These are phyloP conservation scores for Orthochromis malagaraziensis DNA, from an alignment of 2,113 vertebrate species.

Conservation along the genomic window DNA sequence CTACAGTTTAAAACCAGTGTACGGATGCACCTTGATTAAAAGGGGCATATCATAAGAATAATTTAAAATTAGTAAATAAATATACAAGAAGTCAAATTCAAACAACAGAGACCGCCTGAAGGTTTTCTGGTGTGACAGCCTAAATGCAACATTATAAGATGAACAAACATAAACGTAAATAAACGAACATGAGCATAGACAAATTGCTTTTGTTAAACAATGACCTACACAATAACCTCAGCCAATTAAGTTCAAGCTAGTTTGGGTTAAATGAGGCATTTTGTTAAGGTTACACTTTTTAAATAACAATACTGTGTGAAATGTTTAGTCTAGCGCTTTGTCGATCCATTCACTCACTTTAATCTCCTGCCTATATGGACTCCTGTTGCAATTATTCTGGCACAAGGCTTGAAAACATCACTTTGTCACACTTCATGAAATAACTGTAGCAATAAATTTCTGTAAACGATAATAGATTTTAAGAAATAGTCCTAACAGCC, in stretches of 20 bases:
- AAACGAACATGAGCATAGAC: background rate
- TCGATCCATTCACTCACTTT: background rate
- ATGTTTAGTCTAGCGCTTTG: background rate
- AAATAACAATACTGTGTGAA: background rate
- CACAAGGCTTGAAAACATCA: background rate
- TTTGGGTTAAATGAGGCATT: background rate
- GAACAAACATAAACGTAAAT: background rate
- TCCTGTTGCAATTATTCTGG: background rate
- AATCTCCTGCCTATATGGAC: background rate
- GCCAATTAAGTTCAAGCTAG: background rate
- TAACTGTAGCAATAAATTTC: background rate
- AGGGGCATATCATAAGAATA: background rate
- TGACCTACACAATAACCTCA: background rate
- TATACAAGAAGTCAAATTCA: background rate
- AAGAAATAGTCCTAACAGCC: background rate
- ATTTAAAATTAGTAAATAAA: background rate
- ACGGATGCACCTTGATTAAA: background rate
- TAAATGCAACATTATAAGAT: background rate
- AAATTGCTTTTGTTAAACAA: background rate
- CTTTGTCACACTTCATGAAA: background rate
- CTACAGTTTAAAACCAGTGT: background rate
- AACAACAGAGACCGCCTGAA: rapidly evolving
- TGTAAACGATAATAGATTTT: rapidly evolving
- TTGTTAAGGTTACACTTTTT: background rate
- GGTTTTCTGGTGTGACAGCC: background rate